These are phyloP conservation scores for Gymnoscelis rufifasciata DNA, from an alignment of 2,888 invertebrate species.

Conservation along the genomic window DNA sequence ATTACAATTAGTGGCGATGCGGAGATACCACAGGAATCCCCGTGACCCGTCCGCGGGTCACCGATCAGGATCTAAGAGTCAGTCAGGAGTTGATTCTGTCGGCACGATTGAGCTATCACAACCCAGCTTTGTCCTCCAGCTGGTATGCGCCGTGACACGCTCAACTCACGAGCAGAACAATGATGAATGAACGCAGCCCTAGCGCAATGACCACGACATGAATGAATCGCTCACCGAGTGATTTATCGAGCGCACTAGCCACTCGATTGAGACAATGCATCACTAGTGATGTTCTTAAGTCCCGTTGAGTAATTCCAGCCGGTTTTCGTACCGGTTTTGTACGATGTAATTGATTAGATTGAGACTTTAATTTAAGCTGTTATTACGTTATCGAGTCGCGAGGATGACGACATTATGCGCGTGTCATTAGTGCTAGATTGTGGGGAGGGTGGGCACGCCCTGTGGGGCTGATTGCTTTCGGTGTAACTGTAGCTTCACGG, in stretches of 20 bases:
- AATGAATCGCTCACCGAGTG: constrained; percentile 38
- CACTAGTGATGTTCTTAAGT: constrained; percentile 54
- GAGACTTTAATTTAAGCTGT: constrained; percentile 54
- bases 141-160: constrained; percentile 27
- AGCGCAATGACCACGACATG: constrained; percentile 35
- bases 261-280: constrained; percentile 52
- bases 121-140: constrained; percentile 14
- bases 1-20: constrained; percentile 47
- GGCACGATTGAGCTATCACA: constrained; percentile 40
- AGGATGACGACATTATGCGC: constrained; percentile 52
- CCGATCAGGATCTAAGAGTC: constrained; percentile 35
- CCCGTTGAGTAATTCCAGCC: constrained; percentile 54
- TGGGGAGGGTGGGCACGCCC: constrained; percentile 36
- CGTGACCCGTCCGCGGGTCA: constrained; percentile 46
- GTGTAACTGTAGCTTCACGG: constrained; percentile 12
- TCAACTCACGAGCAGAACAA: constrained; percentile 24
- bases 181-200: constrained; percentile 32
- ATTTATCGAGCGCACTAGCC: constrained; percentile 34
- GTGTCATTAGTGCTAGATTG: constrained; percentile 37
- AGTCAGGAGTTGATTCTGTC: constrained; percentile 20
- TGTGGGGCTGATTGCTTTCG: constrained; percentile 26
- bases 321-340: constrained; percentile 42
- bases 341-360: constrained; percentile 61
- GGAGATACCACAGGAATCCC: constrained; percentile 34
- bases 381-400: constrained; percentile 51